Conservation (phyloP, 2,888 invertebrate species). For the Serripes groenlandicus region DNA sequence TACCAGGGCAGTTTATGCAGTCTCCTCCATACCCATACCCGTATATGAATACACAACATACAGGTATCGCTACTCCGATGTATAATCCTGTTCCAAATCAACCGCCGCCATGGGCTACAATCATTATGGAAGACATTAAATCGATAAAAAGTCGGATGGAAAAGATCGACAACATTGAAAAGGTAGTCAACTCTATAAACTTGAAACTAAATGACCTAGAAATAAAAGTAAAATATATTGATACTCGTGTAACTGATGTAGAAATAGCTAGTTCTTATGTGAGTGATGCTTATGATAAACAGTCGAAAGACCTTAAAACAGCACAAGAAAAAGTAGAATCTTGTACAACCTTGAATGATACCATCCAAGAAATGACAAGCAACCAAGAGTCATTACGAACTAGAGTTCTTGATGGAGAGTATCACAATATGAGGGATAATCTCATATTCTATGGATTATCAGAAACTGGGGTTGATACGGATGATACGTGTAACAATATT, state of each 20-base stretch:
- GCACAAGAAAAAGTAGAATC: slow-evolving; percentile 16
- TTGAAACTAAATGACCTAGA: slow-evolving; percentile 35
- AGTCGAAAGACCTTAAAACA: slow-evolving; percentile 5
- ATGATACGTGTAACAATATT: neutral
- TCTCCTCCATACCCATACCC: no score
- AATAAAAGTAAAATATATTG: slow-evolving; percentile 18
- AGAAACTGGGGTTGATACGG: no score
- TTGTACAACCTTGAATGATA: slow-evolving; percentile 17
- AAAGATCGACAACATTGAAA: slow-evolving; percentile 36
- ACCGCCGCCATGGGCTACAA: no score
- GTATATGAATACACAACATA: no score
- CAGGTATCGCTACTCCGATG: no score
- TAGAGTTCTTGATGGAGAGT: slow-evolving; percentile 26
- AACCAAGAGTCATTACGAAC: slow-evolving; percentile 1
- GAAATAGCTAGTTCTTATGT: slow-evolving; percentile 21
- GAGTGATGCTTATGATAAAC: slow-evolving; percentile 6
- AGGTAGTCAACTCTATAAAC: slow-evolving; percentile 30
- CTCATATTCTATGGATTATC: no score
- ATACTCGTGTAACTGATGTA: slow-evolving; percentile 14
- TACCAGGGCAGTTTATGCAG: no score
- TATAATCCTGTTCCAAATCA: no score
- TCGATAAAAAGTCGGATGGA: slow-evolving; percentile 11
- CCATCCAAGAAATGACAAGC: neutral
- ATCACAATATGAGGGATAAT: slow-evolving; percentile 9
- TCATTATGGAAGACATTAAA: no score